Evolutionary conservation across 2,888 invertebrate genomes (phyloP).

Genomic region (Megalurothrips usitatus): DNA sequence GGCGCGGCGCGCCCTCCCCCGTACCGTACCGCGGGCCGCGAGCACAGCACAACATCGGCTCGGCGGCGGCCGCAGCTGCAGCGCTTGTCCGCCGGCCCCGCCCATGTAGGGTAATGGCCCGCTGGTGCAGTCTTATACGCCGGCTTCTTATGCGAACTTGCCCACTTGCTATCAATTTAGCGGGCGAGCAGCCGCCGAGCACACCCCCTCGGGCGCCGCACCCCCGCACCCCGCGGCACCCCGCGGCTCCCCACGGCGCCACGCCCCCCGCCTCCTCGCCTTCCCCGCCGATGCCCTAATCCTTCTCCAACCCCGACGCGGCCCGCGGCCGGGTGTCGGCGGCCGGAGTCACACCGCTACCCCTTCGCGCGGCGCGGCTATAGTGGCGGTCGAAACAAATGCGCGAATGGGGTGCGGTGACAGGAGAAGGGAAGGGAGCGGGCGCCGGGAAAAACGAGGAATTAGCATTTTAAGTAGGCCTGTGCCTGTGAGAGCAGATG

Average conservation of each 20-base stretch:
- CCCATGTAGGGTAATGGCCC: neutral
- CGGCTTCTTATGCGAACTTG: constrained; percentile 5
- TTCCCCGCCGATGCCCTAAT: neutral
- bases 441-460: neutral
- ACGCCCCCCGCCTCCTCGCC: neutral
- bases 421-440: neutral
- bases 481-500: too few relatives aligned
- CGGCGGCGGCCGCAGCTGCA: neutral
- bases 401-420: neutral
- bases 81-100: neutral
- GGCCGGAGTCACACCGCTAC: neutral
- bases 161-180: constrained; percentile 26
- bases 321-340: neutral
- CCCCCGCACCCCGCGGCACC: too few relatives aligned
- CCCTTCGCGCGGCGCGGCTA: neutral
- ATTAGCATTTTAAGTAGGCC: too few relatives aligned
- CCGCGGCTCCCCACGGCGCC: neutral
- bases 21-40: neutral
- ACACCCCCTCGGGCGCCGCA: neutral
- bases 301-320: neutral
- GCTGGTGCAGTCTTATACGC: neutral
- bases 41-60: neutral
- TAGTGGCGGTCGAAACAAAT: neutral
- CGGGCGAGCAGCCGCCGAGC: neutral
- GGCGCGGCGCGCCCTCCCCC: too few relatives aligned